A percentile compares a stretch with the other conserved stretches of the same genome.
Evolutionary conservation across 2,797 vertebrate genomes (phyloP).

Genomic region (Premnoplex brunnescens): DNA sequence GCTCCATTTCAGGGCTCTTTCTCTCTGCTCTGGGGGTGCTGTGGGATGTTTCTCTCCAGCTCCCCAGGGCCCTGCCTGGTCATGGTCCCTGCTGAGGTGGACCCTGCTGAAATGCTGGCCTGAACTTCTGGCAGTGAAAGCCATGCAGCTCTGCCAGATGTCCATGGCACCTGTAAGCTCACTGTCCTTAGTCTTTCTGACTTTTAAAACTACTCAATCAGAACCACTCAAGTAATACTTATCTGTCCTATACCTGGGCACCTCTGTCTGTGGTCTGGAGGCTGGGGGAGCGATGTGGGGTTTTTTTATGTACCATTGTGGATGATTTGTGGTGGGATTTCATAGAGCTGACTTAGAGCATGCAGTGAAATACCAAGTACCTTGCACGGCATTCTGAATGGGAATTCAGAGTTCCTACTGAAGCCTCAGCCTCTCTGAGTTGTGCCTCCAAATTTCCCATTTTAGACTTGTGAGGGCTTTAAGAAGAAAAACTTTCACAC

Average conservation of each 20-base stretch:
- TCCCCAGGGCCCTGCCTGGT: accelerated
- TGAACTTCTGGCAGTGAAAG: neutral
- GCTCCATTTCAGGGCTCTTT: accelerated
- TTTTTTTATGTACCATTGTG: accelerated
- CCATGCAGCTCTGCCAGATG: neutral
- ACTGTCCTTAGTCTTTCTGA: neutral
- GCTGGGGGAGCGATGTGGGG: accelerated
- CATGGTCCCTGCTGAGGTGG: neutral
- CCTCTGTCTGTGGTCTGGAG: neutral
- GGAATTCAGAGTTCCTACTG: neutral
- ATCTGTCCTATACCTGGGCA: neutral
- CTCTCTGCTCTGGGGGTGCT: neutral
- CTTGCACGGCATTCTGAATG: neutral
- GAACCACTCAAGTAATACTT: neutral
- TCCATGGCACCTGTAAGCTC: neutral
- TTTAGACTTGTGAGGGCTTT: neutral
- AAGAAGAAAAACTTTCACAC: neutral
- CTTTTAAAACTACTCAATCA: neutral
- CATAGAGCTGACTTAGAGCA: neutral
- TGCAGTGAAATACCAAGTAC: accelerated
- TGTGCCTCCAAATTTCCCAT: neutral
- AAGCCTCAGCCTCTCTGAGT: neutral
- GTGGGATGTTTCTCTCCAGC: neutral
- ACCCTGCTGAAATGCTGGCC: neutral
- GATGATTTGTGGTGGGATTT: neutral